Conservation (phyloP, 2,113 vertebrate species). For the Lagopus leucura region DNA sequence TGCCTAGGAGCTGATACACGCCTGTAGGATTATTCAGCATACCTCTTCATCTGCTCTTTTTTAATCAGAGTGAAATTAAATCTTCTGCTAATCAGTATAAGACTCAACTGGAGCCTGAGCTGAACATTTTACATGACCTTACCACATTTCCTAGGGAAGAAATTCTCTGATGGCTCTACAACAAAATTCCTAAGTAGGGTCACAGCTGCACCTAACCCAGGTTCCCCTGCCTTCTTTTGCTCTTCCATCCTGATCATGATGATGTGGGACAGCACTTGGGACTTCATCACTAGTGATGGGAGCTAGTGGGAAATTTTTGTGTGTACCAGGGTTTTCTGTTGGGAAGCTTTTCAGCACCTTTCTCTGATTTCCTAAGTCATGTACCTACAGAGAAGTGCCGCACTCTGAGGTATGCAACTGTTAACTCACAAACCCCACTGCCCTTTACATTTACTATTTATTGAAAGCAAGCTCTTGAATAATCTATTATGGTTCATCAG, state of each 20-base stretch:
- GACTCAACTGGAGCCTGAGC: not conserved
- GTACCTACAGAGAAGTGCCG: not conserved
- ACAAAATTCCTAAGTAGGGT: not conserved
- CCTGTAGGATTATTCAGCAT: not conserved
- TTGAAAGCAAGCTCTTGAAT: not conserved
- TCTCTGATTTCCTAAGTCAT: not conserved
- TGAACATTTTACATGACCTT: not conserved
- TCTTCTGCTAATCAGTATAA: not conserved
- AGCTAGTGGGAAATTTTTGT: not conserved
- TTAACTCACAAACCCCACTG: not conserved
- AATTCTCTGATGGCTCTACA: not conserved
- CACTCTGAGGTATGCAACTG: not conserved
- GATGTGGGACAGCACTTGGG: not conserved
- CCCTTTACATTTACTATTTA: not conserved
- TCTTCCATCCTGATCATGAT: not conserved
- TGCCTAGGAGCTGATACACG: not conserved
- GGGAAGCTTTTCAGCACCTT: not conserved
- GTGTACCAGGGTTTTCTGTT: not conserved
- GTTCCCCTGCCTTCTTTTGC: not conserved
- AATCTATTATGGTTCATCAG: not conserved
- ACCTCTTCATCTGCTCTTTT: not conserved
- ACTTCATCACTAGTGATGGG: not conserved
- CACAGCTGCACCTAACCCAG: not conserved
- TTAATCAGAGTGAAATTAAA: slow-evolving; percentile 17
- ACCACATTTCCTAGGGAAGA: not conserved